phyloP scores from a whole-genome alignment of 2,888 invertebrate species.

The Nipponacmea schrenckii region DNA sequence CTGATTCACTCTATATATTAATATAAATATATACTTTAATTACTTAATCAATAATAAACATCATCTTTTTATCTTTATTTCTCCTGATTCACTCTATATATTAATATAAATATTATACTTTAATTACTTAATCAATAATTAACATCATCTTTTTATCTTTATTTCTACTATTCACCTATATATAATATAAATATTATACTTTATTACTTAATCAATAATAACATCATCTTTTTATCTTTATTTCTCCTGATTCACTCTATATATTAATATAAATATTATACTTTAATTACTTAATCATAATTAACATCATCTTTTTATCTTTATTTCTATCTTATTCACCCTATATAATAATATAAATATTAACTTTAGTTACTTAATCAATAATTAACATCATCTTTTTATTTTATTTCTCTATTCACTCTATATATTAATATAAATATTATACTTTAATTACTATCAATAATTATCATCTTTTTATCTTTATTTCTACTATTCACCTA shows the following conservation, averaged over 20 bases:
- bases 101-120: background rate
- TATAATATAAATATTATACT: background rate
- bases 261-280: background rate
- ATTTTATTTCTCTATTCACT: constrained; percentile 20
- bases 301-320: constrained; percentile 44
- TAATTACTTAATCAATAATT: constrained; percentile 44
- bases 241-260: constrained; percentile 1
- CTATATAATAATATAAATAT: background rate
- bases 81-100: background rate
- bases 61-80: constrained; percentile 41
- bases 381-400: constrained; percentile 47
- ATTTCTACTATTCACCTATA: background rate
- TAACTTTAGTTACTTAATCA: constrained; percentile 39
- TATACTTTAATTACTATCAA: constrained; percentile 35
- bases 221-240: constrained; percentile 42
- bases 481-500: constrained; percentile 12
- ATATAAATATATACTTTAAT: constrained; percentile 17
- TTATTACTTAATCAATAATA: constrained; percentile 46
- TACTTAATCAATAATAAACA: constrained; percentile 48
- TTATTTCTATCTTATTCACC: constrained; percentile 14
- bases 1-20: background rate
- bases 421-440: background rate
- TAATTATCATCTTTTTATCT: constrained; percentile 45
- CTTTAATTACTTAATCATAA: constrained; percentile 42
- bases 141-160: constrained; percentile 44